Evolutionary conservation across 2,888 invertebrate species (phyloP).

Genomic region (Clanis bilineata): DNA sequence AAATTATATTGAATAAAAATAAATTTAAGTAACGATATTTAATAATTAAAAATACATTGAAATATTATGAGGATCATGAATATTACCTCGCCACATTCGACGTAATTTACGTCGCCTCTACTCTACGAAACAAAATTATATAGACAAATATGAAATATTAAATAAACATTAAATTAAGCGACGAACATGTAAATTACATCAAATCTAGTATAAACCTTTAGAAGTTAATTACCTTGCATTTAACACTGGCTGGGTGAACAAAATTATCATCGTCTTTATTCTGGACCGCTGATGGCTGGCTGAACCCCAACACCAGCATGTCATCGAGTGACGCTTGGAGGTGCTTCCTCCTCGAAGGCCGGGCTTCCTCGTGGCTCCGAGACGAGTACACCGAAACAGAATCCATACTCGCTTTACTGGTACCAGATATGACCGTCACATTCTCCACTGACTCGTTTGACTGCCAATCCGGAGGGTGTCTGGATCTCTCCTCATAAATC

Average conservation of each 20-base stretch:
- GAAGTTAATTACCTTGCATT: constrained; percentile 57
- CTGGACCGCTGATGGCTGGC: constrained; percentile 42
- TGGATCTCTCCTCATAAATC: constrained; percentile 65
- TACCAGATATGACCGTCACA: constrained; percentile 71
- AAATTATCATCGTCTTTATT: constrained; percentile 69
- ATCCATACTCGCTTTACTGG: constrained; percentile 71
- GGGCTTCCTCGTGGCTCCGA: constrained; percentile 79
- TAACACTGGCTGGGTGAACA: constrained; percentile 67
- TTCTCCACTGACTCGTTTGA: constrained; percentile 80
- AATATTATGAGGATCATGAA: not conserved
- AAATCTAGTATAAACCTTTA: not conserved
- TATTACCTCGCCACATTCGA: not conserved
- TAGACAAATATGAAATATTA: not conserved
- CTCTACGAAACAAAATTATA: not conserved
- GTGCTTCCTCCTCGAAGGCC: constrained; percentile 54
- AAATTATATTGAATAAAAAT: not conserved
- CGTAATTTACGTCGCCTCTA: not conserved
- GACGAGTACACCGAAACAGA: constrained; percentile 83
- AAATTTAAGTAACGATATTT: not conserved
- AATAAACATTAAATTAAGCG: no score
- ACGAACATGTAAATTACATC: not conserved
- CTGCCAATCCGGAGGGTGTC: constrained; percentile 53
- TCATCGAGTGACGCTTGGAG: constrained; percentile 82
- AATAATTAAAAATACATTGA: not conserved
- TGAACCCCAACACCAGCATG: constrained; percentile 76